Conservation (phyloP, 2,113 vertebrate genomes). For the Amazona guildingii region DNA sequence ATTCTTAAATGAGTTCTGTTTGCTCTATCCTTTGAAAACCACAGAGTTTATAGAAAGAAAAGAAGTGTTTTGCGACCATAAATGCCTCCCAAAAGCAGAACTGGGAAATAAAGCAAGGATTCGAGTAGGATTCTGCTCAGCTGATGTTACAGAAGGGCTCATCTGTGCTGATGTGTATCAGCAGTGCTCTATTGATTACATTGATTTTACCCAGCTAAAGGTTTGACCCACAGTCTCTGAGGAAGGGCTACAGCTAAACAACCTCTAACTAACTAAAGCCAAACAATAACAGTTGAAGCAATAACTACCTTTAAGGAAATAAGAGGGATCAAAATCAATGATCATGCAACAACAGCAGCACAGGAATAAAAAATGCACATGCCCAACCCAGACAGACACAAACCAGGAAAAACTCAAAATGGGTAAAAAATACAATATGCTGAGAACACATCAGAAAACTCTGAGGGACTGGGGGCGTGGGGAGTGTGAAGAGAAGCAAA, state of each 20-base stretch:
- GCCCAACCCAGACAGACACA: neutral
- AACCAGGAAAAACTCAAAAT: neutral
- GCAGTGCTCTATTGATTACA: conserved; percentile 55
- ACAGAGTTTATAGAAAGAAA: conserved; percentile 9
- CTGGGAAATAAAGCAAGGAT: conserved; percentile 48
- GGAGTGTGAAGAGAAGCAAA: neutral
- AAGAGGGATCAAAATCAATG: conserved; percentile 1
- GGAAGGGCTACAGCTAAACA: conserved; percentile 34
- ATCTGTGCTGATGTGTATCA: conserved; percentile 50
- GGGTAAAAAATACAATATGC: neutral
- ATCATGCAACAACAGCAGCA: neutral
- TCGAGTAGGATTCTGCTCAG: conserved; percentile 23
- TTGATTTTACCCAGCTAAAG: conserved; percentile 51
- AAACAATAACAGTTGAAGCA: conserved; percentile 35
- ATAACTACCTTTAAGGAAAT: conserved; percentile 45
- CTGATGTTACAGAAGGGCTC: conserved; percentile 49
- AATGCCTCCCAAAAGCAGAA: conserved; percentile 50
- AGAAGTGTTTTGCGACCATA: conserved; percentile 31
- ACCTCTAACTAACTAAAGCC: conserved; percentile 45
- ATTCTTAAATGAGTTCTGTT: conserved; percentile 36
- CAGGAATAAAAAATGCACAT: neutral
- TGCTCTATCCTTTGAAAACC: conserved; percentile 13
- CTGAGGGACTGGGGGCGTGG: neutral
- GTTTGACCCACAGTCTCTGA: conserved; percentile 39
- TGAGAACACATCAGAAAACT: neutral